phyloP scores from a whole-genome alignment of 2,888 invertebrate species.

The Sminthurides aquaticus region DNA sequence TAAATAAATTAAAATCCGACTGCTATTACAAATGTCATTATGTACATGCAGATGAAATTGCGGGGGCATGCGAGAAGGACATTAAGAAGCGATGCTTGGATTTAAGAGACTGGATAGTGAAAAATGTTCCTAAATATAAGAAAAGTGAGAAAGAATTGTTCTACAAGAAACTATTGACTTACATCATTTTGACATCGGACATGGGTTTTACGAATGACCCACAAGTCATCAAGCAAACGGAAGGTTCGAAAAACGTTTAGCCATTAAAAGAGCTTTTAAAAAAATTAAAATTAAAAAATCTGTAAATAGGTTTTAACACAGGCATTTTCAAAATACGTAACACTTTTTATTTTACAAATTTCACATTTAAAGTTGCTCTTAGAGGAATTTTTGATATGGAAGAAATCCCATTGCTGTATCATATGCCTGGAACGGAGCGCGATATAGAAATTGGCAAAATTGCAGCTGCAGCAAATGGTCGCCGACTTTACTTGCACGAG shows the following conservation, averaged over 20 bases:
- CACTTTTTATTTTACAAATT: too few relatives aligned
- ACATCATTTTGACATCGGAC: conserved; percentile 24
- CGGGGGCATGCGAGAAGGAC: not conserved
- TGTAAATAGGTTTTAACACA: too few relatives aligned
- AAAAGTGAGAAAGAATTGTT: conserved; percentile 28
- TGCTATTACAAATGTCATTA: too few relatives aligned
- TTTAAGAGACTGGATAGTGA: conserved; percentile 3
- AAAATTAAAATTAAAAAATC: too few relatives aligned
- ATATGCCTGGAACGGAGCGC: conserved; percentile 25
- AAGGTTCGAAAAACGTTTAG: conserved; percentile 18
- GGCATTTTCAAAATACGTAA: too few relatives aligned
- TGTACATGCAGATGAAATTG: too few relatives aligned
- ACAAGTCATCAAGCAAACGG: conserved; percentile 31
- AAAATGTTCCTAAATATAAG: conserved; percentile 27
- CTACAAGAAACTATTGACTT: conserved; percentile 32
- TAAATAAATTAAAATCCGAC: too few relatives aligned
- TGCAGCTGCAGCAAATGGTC: conserved; percentile 27
- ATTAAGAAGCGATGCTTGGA: not conserved
- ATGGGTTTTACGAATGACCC: conserved; percentile 29
- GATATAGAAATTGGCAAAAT: conserved; percentile 28
- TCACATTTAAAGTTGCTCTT: conserved; percentile 21
- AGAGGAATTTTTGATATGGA: conserved; percentile 29
- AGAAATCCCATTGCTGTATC: conserved; percentile 26
- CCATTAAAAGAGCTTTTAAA: not conserved
- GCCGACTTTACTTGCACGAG: conserved; percentile 29